Evolutionary conservation across 2,113 vertebrate species (phyloP), one percentile per base, ranked within the genome.

Genomic region (Hippocampus abdominalis): DNA sequence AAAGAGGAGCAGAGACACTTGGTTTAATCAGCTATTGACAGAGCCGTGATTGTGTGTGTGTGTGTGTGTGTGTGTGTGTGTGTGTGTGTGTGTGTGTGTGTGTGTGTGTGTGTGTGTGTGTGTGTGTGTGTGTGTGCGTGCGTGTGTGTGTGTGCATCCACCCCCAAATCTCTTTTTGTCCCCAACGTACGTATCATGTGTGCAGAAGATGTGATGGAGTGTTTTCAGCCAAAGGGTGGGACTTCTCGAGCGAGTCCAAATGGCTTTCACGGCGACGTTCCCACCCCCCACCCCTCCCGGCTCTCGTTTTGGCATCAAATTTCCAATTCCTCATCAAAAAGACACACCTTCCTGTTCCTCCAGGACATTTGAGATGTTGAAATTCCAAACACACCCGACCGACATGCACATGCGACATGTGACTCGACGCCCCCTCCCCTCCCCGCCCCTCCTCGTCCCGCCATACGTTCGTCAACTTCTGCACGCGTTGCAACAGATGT

Each of bases 241-340:
- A 79, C 68, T 66, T 85, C 21, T 70, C 86, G 62, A 9, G 66
- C 48, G 72, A 65, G 75, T 71, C 69, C 70, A 87, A 86, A 89
- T 90, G 82, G 76, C 76, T 88, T 90, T 81, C 84, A 63, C 89
- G 89, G 83, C 85, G 89, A 82, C 74, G 68, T 74, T n/a, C n/a
- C n/a, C n/a, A n/a, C n/a, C n/a, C n/a, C 69, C 69, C 62, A 73
- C 84, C 69, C 70, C 62, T 75, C 84, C 83, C 63, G 56, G 0
- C 66, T 73, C 72, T 61, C 68, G 62, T 18, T 72, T 64, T 76
- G 76, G 88, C 77, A 83, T 90, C 84, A 84, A 65, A 79, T 86
- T 89, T 87, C 84, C 32, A 36, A 71, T 81, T 76, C 60, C 62
- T 84, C 83, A 88, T 89, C 85, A 89, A 81, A 87, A 84, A 75